A percentile compares a stretch with the other conserved stretches of the same genome.
These are phyloP conservation scores for Philopotamus ludificatus DNA, from an alignment of 1,140 invertebrate genomes.

Conservation along the genomic window DNA sequence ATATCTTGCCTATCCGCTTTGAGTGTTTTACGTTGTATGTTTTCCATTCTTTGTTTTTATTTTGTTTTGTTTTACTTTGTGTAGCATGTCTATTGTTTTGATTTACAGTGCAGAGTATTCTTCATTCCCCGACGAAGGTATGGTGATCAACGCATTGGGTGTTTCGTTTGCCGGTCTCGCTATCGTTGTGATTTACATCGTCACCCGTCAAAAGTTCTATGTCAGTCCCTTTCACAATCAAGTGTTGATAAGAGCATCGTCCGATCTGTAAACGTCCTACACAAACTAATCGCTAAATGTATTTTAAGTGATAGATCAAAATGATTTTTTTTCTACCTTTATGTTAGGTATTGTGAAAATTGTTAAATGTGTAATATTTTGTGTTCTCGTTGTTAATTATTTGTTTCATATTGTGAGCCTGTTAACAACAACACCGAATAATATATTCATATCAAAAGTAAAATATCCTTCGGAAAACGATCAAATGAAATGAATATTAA, in stretches of 20 bases:
- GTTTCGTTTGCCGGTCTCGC: slow-evolving; percentile 68
- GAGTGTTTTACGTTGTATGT: slow-evolving; percentile 15
- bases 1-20: slow-evolving; percentile 13
- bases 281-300: slow-evolving; percentile 18
- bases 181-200: slow-evolving; percentile 62
- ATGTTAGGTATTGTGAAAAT: slow-evolving; percentile 1
- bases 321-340: not conserved
- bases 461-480: no score
- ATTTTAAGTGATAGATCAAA: not conserved
- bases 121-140: slow-evolving; percentile 65
- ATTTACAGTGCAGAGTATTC: slow-evolving; percentile 61
- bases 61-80: slow-evolving; percentile 45
- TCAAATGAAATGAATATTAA: not conserved
- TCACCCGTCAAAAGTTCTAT: slow-evolving; percentile 51
- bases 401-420: not conserved
- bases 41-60: slow-evolving; percentile 34
- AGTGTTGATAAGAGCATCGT: slow-evolving; percentile 48
- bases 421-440: not conserved
- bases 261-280: slow-evolving; percentile 47
- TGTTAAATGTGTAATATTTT: not conserved
- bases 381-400: not conserved
- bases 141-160: slow-evolving; percentile 74
- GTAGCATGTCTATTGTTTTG: slow-evolving; percentile 43
- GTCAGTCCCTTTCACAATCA: slow-evolving; percentile 45
- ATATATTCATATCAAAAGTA: not conserved